Evolutionary conservation across 2,113 vertebrate species (phyloP), one percentile per base, ranked within the genome.

Genomic region (Atherinomorus stipes): DNA sequence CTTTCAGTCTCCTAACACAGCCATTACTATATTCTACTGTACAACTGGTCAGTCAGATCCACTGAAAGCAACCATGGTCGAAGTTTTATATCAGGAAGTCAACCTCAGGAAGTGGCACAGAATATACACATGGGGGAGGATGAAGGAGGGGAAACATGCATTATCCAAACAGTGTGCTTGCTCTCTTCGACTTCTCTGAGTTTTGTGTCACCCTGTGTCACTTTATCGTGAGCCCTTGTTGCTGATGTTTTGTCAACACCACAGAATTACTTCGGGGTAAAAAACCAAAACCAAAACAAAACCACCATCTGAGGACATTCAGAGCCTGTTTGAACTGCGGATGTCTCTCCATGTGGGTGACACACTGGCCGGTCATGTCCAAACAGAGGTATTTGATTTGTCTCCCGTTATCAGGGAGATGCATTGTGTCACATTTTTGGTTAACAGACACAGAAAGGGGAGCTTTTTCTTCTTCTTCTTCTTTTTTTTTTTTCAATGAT

Each of bases 331-430:
- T 70, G 63, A 68, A 61, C 44, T 31, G 31, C 23, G 12, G 63
- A 57, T 49, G 62, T 74, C 42, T 44, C 72, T 78, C 77, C 31
- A 64, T 42, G 51, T 11, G 56, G 51, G 63, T 10, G n/a, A 83
- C 87, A 62, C 71, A 78, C 85, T 80, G 82, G 83, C 80, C 75
- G 68, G 47, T 59, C 61, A 49, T 18, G 65, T 85, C 83, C 83
- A 85, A 75, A 77, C 78, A 80, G 85, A 93, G 90, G 90, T 91
- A 90, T 90, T 89, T 84, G 44, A 74, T 64, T 64, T 1, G 62
- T 86, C 85, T 81, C 85, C 85, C 70, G 64, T 25, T 23, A 28
- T 54, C 25, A 13, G n/a, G 52, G 78, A 81, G 81, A 87, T 58
- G 11, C 16, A 50, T 62, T 60, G 81, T 74, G 81, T 87, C 88